These are phyloP conservation scores for Carettochelys insculpta DNA, from an alignment of 2,113 vertebrate species.

Conservation along the genomic window DNA sequence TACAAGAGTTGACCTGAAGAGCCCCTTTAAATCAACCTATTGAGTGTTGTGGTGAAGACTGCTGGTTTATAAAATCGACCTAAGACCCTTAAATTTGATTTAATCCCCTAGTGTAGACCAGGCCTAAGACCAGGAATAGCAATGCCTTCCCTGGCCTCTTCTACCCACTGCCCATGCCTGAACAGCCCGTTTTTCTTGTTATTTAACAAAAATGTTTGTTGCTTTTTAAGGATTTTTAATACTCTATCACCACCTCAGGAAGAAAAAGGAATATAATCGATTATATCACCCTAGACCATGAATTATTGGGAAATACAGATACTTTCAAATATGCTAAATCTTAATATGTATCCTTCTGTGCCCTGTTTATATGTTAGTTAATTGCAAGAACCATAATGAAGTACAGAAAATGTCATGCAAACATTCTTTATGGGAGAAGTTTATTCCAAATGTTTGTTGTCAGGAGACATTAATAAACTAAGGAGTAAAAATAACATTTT, in stretches of 20 bases:
- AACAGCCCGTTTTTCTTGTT: accelerated
- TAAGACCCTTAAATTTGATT: no score
- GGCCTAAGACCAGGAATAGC: no score
- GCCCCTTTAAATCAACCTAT: no score
- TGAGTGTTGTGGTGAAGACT: no score
- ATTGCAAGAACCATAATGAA: conserved; percentile 35
- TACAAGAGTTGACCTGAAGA: no score
- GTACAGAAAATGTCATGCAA: not conserved
- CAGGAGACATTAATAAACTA: not conserved
- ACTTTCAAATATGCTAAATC: conserved; percentile 30
- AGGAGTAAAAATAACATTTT: not conserved
- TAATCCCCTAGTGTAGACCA: no score
- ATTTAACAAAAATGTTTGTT: not conserved
- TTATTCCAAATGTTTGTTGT: not conserved
- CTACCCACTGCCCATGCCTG: no score
- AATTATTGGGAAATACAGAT: conserved; percentile 33
- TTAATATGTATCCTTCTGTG: not conserved
- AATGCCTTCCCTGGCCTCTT: no score
- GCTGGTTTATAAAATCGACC: no score
- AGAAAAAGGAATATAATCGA: not conserved
- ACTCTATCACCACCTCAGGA: not conserved
- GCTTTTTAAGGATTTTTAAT: not conserved
- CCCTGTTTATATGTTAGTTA: conserved; percentile 21
- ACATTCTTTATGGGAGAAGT: conserved; percentile 22
- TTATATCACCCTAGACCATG: not conserved